A percentile compares a stretch with the other conserved stretches of the same genome.
Evolutionary conservation across 2,888 invertebrate species (phyloP).

Genomic region (Chymomyza amoena): DNA sequence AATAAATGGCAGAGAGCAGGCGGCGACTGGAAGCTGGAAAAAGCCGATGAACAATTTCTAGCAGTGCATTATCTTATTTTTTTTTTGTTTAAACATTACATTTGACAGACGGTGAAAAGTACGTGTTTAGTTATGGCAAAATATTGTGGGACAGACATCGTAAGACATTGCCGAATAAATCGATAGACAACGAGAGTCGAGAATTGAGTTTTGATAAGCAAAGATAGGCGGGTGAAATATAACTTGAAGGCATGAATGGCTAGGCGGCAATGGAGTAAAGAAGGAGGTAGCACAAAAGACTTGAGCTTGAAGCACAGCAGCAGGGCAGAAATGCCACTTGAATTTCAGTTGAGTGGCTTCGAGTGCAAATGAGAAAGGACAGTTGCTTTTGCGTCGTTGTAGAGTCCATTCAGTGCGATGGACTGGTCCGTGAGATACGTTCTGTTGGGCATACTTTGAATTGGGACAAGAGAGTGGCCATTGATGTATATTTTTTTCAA

Average conservation of each 20-base stretch:
- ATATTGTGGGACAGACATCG: not conserved
- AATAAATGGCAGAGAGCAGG: slow-evolving; percentile 19
- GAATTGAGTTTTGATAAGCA: slow-evolving; percentile 1
- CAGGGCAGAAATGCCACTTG: not conserved
- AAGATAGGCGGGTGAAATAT: not conserved
- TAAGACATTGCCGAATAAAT: slow-evolving; percentile 19
- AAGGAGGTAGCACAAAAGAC: not conserved
- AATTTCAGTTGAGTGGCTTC: slow-evolving; percentile 20
- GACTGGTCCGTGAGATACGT: no score
- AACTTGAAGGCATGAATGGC: not conserved
- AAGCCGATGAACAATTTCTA: slow-evolving; percentile 15
- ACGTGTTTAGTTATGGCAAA: slow-evolving; percentile 50
- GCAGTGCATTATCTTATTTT: slow-evolving; percentile 20
- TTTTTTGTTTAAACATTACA: slow-evolving; percentile 23
- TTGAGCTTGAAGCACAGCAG: not conserved
- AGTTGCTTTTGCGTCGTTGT: not conserved
- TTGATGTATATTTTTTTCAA: no score
- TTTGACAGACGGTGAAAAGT: slow-evolving; percentile 54
- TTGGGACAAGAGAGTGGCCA: no score
- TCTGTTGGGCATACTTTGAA: no score
- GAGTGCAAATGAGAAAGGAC: slow-evolving; percentile 67
- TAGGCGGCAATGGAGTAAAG: not conserved
- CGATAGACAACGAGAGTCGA: slow-evolving; percentile 6
- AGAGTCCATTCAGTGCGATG: not conserved
- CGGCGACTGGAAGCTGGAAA: not conserved